Base-by-base conservation (phyloP, 1,140 invertebrate species). In the Caenorhabditis briggsae region DNA sequence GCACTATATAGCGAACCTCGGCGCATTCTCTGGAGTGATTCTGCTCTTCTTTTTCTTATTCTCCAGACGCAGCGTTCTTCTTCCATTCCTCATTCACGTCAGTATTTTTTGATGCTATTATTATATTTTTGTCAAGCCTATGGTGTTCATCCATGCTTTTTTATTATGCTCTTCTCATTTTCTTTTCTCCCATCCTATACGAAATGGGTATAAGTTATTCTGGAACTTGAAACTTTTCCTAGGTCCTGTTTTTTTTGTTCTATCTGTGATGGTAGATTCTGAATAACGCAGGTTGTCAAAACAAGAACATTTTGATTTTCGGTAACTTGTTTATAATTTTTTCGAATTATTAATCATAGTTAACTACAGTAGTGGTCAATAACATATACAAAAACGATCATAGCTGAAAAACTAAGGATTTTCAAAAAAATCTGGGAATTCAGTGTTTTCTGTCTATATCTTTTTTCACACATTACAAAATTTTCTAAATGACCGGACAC, bases 141-240 rank as follows among this genome's bases (percentile, higher is more conserved):
- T 78, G 33, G 70, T 78, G 70, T 78, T 78, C 46, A 78, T 78
- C 33, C 70, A 78, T 50, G 70, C 46, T 43, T 78, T 78, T 78
- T 78, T 78, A 78, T 78, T 78, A 78, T 50, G 70, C 20, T 78
- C 46, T 78, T 78, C 20, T 78, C 70, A 78, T 78, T 78, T 78
- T 23, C 46, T 78, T 23, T 33, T 33, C 33, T 33, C 33, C 33
- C 33, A 33, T 33, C 18, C 46, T 50, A 50, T 78, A 48, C 46
- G 43, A 50, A 50, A 23, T 1, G 46, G 33, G 46, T 78, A 48
- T 78, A 50, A 78, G 8, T 50, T 50, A 50, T 23, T 78, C 70
- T 25, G 46, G 46, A 48, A 23, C 33, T 78, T 78, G 70, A 78
- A 78, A 48, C 70, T 78, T 78, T 78, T n/a, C 23, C 33, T 33